Percentiles rank a stretch among this genome's conserved stretches.
Evolutionary conservation across 2,888 invertebrate genomes (phyloP).

Genomic region (Chrysolina oricalcia): DNA sequence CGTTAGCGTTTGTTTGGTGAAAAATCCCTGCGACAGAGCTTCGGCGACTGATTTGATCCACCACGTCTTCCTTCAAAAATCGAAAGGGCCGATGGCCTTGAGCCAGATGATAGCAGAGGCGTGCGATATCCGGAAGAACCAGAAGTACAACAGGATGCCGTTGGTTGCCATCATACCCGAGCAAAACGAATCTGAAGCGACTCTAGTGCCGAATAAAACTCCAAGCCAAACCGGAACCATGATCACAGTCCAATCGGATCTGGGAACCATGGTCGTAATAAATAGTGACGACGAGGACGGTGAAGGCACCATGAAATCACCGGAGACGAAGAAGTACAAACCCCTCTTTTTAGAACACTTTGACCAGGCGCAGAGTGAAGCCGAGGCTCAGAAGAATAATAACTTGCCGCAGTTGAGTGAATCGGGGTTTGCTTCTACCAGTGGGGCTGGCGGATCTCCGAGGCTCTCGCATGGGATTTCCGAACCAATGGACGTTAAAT

Average conservation of each 20-base stretch:
- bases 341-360: constrained; percentile 97
- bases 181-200: constrained; percentile 75
- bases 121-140: constrained; percentile 91
- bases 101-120: constrained; percentile 95
- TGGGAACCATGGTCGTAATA: constrained; percentile 94
- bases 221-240: constrained; percentile 73
- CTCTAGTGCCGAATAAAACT: constrained; percentile 72
- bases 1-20: constrained; percentile 91
- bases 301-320: constrained; percentile 91
- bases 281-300: constrained; percentile 88
- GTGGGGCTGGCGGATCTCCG: constrained; percentile 22
- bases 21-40: constrained; percentile 95
- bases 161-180: constrained; percentile 69
- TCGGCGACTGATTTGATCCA: constrained; percentile 91
- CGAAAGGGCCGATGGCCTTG: constrained; percentile 89
- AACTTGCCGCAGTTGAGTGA: constrained; percentile 28
- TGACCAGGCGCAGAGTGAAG: constrained; percentile 86
- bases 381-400: constrained; percentile 47
- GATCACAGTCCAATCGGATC: constrained; percentile 84
- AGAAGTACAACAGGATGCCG: constrained; percentile 77
- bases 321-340: constrained; percentile 88
- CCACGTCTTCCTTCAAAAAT: constrained; percentile 86
- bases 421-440: constrained; percentile 23
- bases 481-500: constrained; percentile 58
- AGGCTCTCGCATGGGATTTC: constrained; percentile 40